phyloP scores from a whole-genome alignment of 2,797 vertebrate genomes.

The Spheniscus humboldti region DNA sequence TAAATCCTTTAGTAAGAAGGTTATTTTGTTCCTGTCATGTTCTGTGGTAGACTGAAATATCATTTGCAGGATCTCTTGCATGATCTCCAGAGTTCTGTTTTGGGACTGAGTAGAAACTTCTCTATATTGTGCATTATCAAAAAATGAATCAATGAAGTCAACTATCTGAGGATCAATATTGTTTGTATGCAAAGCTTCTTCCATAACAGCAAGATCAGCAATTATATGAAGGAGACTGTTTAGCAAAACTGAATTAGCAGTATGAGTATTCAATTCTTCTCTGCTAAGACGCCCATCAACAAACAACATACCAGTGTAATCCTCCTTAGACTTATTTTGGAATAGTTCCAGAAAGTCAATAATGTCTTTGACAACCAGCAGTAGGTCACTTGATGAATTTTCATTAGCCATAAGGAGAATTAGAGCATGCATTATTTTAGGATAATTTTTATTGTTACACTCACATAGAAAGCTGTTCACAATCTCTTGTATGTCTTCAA shows the following conservation, averaged over 20 bases:
- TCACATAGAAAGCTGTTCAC: background rate
- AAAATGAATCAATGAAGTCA: slow-evolving; percentile 34
- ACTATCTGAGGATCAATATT: background rate
- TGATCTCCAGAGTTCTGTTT: background rate
- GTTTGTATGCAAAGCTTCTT: background rate
- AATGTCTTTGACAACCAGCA: background rate
- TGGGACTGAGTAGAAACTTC: background rate
- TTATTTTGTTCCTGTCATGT: background rate
- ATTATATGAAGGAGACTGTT: background rate
- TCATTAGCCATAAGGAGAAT: background rate
- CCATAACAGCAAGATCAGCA: background rate
- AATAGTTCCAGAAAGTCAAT: slow-evolving; percentile 18
- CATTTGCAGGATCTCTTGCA: slow-evolving; percentile 6
- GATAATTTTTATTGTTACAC: background rate
- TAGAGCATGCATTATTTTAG: background rate
- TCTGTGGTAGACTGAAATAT: background rate
- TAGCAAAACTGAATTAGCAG: slow-evolving; percentile 6
- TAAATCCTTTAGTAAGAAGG: slow-evolving; percentile 1
- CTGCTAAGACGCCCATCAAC: background rate
- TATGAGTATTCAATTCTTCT: background rate
- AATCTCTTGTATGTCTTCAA: background rate
- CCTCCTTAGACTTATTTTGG: background rate
- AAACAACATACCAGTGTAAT: background rate
- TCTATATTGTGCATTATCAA: background rate
- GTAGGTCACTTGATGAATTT: background rate